Conservation (phyloP, 2,888 invertebrate species). For the Microctonus hyperodae region DNA sequence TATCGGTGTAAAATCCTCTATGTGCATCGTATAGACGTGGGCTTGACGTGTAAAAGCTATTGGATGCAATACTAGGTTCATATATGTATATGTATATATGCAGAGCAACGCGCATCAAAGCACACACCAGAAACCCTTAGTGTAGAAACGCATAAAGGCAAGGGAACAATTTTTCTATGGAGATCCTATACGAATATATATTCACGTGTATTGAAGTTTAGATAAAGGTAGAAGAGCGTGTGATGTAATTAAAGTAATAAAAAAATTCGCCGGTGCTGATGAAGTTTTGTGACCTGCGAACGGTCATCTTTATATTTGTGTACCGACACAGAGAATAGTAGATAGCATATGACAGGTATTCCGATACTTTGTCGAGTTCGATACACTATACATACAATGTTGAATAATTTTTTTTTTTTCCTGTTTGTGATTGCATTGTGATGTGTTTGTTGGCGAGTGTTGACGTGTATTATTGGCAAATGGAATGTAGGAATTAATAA, state of each 20-base stretch:
- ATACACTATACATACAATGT: slow-evolving; percentile 21
- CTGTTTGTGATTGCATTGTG: neutral
- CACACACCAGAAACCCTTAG: too few relatives aligned
- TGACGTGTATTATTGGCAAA: slow-evolving; percentile 1
- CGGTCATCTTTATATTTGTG: slow-evolving; percentile 20
- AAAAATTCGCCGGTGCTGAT: neutral
- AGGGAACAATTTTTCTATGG: neutral
- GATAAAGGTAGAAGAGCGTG: neutral
- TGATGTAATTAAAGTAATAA: neutral
- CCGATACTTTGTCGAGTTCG: slow-evolving; percentile 24
- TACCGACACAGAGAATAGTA: slow-evolving; percentile 23
- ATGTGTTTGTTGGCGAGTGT: slow-evolving; percentile 12
- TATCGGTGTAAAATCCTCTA: slow-evolving; percentile 8
- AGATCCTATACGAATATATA: neutral
- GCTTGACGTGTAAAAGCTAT: neutral
- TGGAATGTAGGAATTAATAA: neutral
- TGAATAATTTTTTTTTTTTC: slow-evolving; percentile 11
- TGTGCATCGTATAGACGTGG: neutral
- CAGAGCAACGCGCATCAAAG: too few relatives aligned
- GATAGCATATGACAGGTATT: slow-evolving; percentile 29
- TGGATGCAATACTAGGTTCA: neutral
- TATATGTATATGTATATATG: too few relatives aligned
- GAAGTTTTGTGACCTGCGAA: slow-evolving; percentile 9
- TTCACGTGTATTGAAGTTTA: neutral
- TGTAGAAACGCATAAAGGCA: neutral